phyloP scores from a whole-genome alignment of 2,113 vertebrate genomes.

The Tragelaphus imberbis region DNA sequence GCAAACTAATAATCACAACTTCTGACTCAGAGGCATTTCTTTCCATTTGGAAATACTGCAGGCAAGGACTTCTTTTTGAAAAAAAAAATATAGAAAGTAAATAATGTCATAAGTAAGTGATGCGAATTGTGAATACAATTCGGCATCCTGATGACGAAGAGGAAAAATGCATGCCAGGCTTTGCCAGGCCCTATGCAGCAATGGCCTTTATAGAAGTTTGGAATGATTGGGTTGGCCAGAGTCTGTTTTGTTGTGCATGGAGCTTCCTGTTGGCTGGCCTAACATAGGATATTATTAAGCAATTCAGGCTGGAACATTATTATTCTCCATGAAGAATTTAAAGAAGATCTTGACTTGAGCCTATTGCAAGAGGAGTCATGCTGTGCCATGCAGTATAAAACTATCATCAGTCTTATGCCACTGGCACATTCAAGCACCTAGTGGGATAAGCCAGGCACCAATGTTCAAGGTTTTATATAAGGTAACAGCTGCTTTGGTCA shows the following conservation, averaged over 20 bases:
- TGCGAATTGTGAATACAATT: conserved; percentile 72
- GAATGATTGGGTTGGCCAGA: conserved; percentile 64
- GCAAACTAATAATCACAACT: conserved; percentile 66
- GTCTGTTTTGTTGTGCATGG: conserved; percentile 38
- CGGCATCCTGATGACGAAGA: conserved; percentile 51
- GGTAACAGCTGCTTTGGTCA: conserved; percentile 89
- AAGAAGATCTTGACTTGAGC: conserved; percentile 80
- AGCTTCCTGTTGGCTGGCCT: conserved; percentile 69
- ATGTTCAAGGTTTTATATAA: conserved; percentile 83
- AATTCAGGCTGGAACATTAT: conserved; percentile 66
- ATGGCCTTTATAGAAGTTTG: conserved; percentile 51
- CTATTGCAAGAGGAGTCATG: conserved; percentile 72
- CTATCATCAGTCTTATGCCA: conserved; percentile 80
- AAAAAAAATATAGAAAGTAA: conserved; percentile 64
- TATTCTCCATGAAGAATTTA: conserved; percentile 80
- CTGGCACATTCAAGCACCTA: conserved; percentile 80
- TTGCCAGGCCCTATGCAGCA: conserved; percentile 53
- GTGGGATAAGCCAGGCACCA: conserved; percentile 74
- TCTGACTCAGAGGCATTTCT: conserved; percentile 60
- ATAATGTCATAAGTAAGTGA: conserved; percentile 70
- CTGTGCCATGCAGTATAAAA: conserved; percentile 76
- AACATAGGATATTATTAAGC: conserved; percentile 70
- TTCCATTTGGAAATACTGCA: conserved; percentile 69
- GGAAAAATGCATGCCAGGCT: conserved; percentile 53
- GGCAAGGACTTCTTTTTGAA: conserved; percentile 41